Conservation (phyloP, 2,113 vertebrate genomes). For the Alligator sinensis region DNA sequence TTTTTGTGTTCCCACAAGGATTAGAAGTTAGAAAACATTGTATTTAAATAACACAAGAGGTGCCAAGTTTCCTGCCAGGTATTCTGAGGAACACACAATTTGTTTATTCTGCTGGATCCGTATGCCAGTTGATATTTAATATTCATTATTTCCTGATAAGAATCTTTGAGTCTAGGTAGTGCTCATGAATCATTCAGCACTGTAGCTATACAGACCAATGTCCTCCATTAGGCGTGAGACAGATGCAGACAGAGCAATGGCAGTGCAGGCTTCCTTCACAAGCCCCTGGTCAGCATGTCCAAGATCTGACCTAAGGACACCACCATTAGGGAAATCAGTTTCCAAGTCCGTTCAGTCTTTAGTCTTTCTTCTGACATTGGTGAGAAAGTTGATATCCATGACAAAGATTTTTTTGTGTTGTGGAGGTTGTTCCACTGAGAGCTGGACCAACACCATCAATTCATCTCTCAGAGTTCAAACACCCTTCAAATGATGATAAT, state of each 20-base stretch:
- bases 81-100: background rate
- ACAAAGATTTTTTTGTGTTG: background rate
- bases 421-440: background rate
- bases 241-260: background rate
- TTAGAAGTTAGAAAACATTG: background rate
- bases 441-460: background rate
- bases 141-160: background rate
- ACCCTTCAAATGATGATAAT: background rate
- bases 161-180: background rate
- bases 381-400: background rate
- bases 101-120: background rate
- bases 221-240: background rate
- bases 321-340: background rate
- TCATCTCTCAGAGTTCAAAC: background rate
- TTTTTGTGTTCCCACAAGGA: background rate
- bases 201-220: background rate
- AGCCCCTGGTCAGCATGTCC: background rate
- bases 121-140: background rate
- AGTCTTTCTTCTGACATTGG: fast-evolving
- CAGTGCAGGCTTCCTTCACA: background rate
- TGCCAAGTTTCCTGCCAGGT: background rate
- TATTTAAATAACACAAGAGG: background rate
- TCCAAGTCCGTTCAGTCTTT: fast-evolving
- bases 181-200: background rate
- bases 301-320: background rate